A percentile compares a stretch with the other conserved stretches of the same genome.
These are phyloP conservation scores for Crematogaster levior DNA, from an alignment of 2,888 invertebrate genomes.

Conservation along the genomic window DNA sequence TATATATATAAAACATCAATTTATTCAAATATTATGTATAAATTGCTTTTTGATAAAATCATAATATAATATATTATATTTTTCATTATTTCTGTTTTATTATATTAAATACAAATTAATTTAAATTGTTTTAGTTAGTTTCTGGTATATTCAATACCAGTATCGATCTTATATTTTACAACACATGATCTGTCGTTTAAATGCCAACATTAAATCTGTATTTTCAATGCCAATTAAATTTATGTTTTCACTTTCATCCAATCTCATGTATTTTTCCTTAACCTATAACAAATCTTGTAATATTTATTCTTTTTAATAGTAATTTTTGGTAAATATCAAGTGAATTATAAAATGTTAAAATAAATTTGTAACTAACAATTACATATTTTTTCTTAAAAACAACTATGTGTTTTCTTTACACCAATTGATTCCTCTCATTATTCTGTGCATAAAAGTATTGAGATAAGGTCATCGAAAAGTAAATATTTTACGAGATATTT, in stretches of 20 bases:
- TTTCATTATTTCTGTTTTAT: not conserved
- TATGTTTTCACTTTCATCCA: not conserved
- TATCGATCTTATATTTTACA: not conserved
- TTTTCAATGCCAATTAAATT: not conserved
- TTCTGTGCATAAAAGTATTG: too few species aligned
- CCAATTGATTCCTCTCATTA: too few species aligned
- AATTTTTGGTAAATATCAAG: not conserved
- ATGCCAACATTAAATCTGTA: not conserved
- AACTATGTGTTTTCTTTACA: too few species aligned
- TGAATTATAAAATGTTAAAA: not conserved
- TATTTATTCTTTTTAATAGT: not conserved
- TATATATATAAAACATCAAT: not conserved
- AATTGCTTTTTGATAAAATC: not conserved
- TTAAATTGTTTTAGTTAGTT: not conserved
- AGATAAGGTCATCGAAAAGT: too few species aligned
- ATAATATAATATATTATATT: not conserved
- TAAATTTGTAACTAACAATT: too few species aligned
- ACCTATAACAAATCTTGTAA: not conserved
- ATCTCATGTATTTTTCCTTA: not conserved
- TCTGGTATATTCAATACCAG: not conserved
- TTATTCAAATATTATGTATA: not conserved
- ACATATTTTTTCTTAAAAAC: too few species aligned
- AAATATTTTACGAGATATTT: too few species aligned
- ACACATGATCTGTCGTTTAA: not conserved
- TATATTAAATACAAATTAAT: not conserved